Percentiles rank a stretch among this genome's conserved stretches.
Evolutionary conservation across 2,888 invertebrate genomes (phyloP).

Genomic region (Perizoma flavofasciatum): DNA sequence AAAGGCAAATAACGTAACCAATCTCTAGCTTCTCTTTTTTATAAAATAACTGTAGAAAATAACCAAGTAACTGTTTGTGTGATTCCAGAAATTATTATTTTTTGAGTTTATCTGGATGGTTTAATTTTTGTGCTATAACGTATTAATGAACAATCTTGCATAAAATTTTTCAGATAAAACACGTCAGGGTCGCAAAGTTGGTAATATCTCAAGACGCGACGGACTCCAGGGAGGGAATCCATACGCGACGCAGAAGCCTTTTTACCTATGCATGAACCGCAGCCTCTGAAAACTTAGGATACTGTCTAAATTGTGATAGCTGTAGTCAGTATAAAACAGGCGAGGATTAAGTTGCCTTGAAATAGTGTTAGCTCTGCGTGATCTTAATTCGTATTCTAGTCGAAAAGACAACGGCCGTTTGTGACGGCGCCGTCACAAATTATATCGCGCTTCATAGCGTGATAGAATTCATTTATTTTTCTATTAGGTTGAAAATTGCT

Average conservation of each 20-base stretch:
- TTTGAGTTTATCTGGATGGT: too few relatives aligned
- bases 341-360: constrained; percentile 12
- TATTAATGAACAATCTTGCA: constrained; percentile 26
- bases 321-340: constrained; percentile 31
- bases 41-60: too few relatives aligned
- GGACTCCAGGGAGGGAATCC: constrained; percentile 52
- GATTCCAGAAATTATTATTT: too few relatives aligned
- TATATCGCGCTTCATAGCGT: too few relatives aligned
- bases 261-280: constrained; percentile 68
- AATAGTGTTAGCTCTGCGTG: not conserved
- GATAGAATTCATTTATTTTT: too few relatives aligned
- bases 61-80: too few relatives aligned
- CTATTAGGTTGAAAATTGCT: too few relatives aligned
- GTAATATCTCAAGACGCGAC: constrained; percentile 65
- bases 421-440: too few relatives aligned
- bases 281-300: constrained; percentile 29
- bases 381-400: not conserved
- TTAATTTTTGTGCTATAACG: constrained; percentile 8
- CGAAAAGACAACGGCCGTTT: too few relatives aligned
- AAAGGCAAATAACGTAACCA: too few relatives aligned
- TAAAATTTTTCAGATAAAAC: constrained; percentile 45
- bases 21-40: too few relatives aligned
- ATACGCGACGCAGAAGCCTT: constrained; percentile 54
- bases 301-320: constrained; percentile 41
- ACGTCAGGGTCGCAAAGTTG: constrained; percentile 57